Evolutionary conservation across 2,888 invertebrate species (phyloP), one percentile per base, ranked within the genome.

Genomic region (Microdon myrmicae): DNA sequence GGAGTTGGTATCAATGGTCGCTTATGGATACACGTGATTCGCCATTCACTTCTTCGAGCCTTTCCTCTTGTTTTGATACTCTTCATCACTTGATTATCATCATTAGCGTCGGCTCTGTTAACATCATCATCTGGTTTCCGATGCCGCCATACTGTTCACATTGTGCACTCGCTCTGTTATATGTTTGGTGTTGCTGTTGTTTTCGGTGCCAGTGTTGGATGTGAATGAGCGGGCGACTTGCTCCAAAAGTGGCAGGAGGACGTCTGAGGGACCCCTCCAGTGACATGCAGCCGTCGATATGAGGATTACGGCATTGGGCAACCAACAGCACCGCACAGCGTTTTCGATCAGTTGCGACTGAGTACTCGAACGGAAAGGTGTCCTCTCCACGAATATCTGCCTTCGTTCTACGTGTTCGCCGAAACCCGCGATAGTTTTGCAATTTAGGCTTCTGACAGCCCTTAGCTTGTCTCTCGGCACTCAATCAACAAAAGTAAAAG

Each of bases 341-440:
- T 58, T 64, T 64, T 64, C 64, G 58, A 64, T 64, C 64, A 64
- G 64, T 64, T 64, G 51, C 64, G 53, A 64, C 58, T 47, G 51
- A 53, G 64, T 64, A 58, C 47, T 51, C 58, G 58, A 53, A 32
- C 19, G 51, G 39, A 43, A 43, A 64, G 64, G 64, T 64, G 51
- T 53, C 51, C 37, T 58, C 37, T 58, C 45, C 51, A 14, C 23
- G 58, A n/a, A n/a, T n/a, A n/a, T n/a, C n/a, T n/a, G n/a, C n/a
- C n/a, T n/a, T n/a, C n/a, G n/a, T n/a, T n/a, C n/a, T n/a, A n/a
- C n/a, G n/a, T n/a, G n/a, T n/a, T n/a, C n/a, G n/a, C n/a, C n/a
- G n/a, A n/a, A n/a, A n/a, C n/a, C n/a, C n/a, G n/a, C n/a, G n/a
- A n/a, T n/a, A n/a, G n/a, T n/a, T n/a, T n/a, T n/a, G n/a, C n/a